Evolutionary conservation across 2,888 invertebrate species (phyloP).

Genomic region (Incurvaria masculella): DNA sequence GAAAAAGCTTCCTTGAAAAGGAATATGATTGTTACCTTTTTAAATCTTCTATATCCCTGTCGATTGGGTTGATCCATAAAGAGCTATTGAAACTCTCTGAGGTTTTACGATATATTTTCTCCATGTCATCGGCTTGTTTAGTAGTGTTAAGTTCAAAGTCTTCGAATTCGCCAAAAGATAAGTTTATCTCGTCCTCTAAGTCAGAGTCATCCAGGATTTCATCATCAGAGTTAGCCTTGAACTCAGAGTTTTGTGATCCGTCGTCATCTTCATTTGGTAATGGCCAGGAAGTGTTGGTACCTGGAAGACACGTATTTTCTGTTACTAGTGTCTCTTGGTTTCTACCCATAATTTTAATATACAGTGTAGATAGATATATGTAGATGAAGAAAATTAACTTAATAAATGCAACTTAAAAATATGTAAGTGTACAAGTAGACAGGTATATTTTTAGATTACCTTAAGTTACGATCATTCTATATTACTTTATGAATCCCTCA

Average conservation of each 20-base stretch:
- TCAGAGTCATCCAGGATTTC: conserved; percentile 41
- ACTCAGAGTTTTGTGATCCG: conserved; percentile 43
- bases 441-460: too few relatives aligned
- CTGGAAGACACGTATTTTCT: conserved; percentile 26
- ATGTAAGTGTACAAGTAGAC: too few relatives aligned
- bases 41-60: conserved; percentile 55
- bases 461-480: too few relatives aligned
- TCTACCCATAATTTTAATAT: too few relatives aligned
- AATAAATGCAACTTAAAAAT: too few relatives aligned
- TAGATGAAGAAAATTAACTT: too few relatives aligned
- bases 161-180: conserved; percentile 29
- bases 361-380: too few relatives aligned
- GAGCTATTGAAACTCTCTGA: conserved; percentile 40
- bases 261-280: conserved; percentile 44
- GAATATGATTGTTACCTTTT: conserved; percentile 49
- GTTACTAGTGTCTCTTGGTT: too few relatives aligned
- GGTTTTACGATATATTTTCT: conserved; percentile 27
- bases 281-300: conserved; percentile 44
- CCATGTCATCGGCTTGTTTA: conserved; percentile 22
- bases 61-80: conserved; percentile 44
- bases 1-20: too few relatives aligned
- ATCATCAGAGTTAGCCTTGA: conserved; percentile 40
- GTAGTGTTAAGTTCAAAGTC: conserved; percentile 31
- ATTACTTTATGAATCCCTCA: too few relatives aligned
- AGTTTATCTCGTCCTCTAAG: neutral